These are phyloP conservation scores for Scomber scombrus DNA, from an alignment of 2,113 vertebrate genomes.

Conservation along the genomic window DNA sequence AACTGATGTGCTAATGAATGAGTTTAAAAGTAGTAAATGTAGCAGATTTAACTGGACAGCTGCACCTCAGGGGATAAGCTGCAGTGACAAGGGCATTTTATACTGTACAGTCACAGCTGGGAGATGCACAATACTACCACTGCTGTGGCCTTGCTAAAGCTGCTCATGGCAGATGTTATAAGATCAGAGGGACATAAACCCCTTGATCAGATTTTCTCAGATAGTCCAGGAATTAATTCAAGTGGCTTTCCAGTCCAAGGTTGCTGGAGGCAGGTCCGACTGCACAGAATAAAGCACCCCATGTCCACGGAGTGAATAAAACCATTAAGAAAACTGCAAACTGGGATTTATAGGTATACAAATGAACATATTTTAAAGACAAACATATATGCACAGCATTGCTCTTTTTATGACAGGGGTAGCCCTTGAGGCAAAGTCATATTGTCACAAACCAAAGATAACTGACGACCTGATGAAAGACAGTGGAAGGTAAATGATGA, in stretches of 20 bases:
- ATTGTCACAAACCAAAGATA: slow-evolving; percentile 11
- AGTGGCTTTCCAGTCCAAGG: too few species aligned
- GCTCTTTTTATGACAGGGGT: background rate
- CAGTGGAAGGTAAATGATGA: slow-evolving; percentile 37
- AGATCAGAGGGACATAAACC: background rate
- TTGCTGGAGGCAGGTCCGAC: background rate
- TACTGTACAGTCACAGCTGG: background rate
- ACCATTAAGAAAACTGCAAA: background rate
- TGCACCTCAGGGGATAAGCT: background rate
- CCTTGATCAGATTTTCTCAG: too few species aligned
- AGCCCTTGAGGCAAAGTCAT: background rate
- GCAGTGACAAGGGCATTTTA: background rate
- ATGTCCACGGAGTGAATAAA: slow-evolving; percentile 11
- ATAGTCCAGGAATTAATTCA: too few species aligned
- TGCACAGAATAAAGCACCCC: background rate
- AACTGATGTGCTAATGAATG: background rate
- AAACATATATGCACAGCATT: background rate
- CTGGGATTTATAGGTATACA: background rate
- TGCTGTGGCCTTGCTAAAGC: background rate
- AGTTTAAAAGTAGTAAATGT: background rate
- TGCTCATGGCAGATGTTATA: background rate
- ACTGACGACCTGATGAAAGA: slow-evolving; percentile 35
- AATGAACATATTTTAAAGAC: background rate
- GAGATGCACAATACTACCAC: background rate
- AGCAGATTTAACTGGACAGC: slow-evolving; percentile 7